Evolutionary conservation across 2,113 vertebrate genomes (phyloP).

Genomic region (Oxygymnocypris stewartii): DNA sequence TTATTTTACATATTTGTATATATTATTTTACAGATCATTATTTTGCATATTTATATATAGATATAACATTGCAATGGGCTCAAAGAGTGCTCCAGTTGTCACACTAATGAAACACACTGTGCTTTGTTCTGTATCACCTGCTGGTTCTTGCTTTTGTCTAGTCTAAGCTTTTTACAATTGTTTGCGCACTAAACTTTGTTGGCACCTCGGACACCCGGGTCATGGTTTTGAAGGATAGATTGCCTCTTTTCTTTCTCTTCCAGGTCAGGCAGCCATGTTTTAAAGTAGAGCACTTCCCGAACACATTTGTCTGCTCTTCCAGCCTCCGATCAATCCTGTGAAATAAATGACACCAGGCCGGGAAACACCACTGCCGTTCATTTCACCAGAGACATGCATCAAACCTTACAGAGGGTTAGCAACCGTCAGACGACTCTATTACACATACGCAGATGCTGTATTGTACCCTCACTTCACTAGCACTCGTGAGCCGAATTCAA

Average conservation of each 20-base stretch:
- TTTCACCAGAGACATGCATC: slow-evolving; percentile 67
- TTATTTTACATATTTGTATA: neutral
- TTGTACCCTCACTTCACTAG: neutral
- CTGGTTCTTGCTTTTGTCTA: neutral
- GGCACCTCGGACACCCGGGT: slow-evolving; percentile 54
- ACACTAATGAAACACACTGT: neutral
- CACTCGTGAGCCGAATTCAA: neutral
- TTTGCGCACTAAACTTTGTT: slow-evolving; percentile 8
- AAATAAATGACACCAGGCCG: slow-evolving; percentile 70
- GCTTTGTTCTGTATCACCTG: neutral
- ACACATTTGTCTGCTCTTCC: slow-evolving; percentile 68
- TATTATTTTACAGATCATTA: neutral
- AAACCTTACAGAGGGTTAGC: slow-evolving; percentile 60
- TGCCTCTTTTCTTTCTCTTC: slow-evolving; percentile 63
- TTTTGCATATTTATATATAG: too few species aligned
- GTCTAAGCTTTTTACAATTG: neutral
- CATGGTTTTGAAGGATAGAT: slow-evolving; percentile 64
- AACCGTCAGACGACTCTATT: slow-evolving; percentile 19
- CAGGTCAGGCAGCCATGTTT: slow-evolving; percentile 68
- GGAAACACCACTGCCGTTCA: slow-evolving; percentile 67
- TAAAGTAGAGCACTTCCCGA: slow-evolving; percentile 68
- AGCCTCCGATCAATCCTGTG: slow-evolving; percentile 72
- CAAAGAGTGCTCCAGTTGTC: neutral
- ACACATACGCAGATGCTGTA: neutral
- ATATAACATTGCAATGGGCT: neutral